phyloP scores from a whole-genome alignment of 2,888 invertebrate species.

The Lamellibrachia satsuma region DNA sequence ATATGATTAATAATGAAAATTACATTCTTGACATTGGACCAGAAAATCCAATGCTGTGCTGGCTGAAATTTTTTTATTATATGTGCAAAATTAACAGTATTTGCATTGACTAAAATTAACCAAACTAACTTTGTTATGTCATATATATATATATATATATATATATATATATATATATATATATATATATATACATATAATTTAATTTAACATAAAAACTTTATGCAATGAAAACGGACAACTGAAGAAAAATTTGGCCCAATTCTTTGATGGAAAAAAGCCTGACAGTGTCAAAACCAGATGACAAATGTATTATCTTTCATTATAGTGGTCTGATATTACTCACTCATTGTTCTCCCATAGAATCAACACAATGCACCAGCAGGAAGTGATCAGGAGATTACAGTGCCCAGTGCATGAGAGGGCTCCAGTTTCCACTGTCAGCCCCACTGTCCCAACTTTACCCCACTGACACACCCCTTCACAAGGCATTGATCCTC shows the following conservation, averaged over 20 bases:
- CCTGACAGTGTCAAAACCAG: background rate
- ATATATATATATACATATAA: background rate
- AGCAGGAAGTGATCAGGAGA: background rate
- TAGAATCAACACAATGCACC: background rate
- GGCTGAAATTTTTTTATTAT: no score
- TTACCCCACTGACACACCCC: background rate
- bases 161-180: background rate
- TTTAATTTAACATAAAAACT: background rate
- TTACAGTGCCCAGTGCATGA: background rate
- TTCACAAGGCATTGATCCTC: background rate
- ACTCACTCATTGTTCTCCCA: background rate
- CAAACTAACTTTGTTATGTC: background rate
- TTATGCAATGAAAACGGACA: background rate
- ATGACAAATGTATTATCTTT: background rate
- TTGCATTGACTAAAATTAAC: background rate
- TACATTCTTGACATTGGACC: no score
- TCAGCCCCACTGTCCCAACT: background rate
- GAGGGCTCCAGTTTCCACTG: background rate
- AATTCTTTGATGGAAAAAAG: background rate
- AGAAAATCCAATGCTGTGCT: no score
- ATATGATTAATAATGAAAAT: no score
- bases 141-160: background rate
- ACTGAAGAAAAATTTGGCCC: background rate
- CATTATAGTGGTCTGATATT: background rate
- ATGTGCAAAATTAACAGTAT: background rate